These are phyloP conservation scores for Melinopterus prodromus DNA, from an alignment of 2,888 invertebrate genomes.

Conservation along the genomic window DNA sequence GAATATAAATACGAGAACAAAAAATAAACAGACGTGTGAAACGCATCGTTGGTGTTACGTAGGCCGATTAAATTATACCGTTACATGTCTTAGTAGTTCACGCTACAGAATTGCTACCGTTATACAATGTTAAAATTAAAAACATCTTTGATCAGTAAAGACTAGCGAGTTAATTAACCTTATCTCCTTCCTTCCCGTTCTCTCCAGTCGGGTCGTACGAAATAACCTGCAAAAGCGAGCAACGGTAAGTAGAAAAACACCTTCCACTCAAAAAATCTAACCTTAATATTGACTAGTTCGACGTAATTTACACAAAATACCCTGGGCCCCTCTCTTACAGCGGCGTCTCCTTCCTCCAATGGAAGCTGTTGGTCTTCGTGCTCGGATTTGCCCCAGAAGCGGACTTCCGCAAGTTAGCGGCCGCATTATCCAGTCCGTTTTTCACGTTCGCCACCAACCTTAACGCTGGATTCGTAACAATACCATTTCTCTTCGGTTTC, in stretches of 20 bases:
- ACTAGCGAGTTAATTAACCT: neutral
- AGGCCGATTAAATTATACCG: neutral
- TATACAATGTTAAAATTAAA: neutral
- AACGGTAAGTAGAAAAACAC: too few relatives aligned
- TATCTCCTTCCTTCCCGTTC: neutral
- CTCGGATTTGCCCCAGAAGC: slow-evolving; percentile 69
- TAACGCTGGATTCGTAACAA: slow-evolving; percentile 87
- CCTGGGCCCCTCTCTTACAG: slow-evolving; percentile 55
- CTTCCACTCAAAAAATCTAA: slow-evolving; percentile 8
- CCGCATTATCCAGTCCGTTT: slow-evolving; percentile 74
- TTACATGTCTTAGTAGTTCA: neutral
- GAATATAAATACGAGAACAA: neutral
- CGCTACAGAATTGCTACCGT: neutral
- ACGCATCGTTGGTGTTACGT: neutral
- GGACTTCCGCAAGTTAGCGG: slow-evolving; percentile 69
- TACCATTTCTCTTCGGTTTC: slow-evolving; percentile 83
- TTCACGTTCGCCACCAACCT: slow-evolving; percentile 80
- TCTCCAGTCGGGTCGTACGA: neutral
- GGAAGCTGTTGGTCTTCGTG: slow-evolving; percentile 79
- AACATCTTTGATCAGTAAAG: neutral
- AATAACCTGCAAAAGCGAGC: neutral
- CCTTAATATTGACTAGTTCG: slow-evolving; percentile 47
- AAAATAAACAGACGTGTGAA: neutral
- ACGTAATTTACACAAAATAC: slow-evolving; percentile 32
- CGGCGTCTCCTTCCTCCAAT: slow-evolving; percentile 87